phyloP scores from a whole-genome alignment of 2,888 invertebrate genomes.

The Phorcus lineatus region DNA sequence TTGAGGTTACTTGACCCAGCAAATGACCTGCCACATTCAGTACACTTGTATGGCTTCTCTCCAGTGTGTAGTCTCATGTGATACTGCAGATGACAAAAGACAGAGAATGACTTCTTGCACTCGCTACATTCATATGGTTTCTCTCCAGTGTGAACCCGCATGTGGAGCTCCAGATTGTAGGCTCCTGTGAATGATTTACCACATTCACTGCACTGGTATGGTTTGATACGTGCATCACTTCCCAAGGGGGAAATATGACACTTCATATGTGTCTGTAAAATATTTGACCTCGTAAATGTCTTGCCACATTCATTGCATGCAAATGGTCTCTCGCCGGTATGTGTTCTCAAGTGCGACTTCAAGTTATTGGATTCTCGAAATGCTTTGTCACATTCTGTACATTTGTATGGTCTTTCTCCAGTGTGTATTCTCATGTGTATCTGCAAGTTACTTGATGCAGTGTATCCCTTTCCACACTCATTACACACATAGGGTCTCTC shows the following conservation, averaged over 20 bases:
- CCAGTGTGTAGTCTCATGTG: conserved; percentile 28
- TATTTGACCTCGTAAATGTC: too few relatives aligned
- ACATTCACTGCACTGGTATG: neutral
- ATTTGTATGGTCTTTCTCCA: conserved; percentile 21
- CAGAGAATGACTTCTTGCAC: conserved; percentile 25
- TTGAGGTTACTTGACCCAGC: conserved; percentile 5
- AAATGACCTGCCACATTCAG: conserved; percentile 16
- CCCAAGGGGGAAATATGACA: neutral
- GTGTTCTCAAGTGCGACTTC: too few relatives aligned
- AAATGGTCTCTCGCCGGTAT: too few relatives aligned
- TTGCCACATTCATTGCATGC: too few relatives aligned
- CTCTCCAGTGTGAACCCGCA: conserved; percentile 17
- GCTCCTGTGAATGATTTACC: neutral
- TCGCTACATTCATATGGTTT: neutral
- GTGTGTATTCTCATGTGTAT: conserved; percentile 22
- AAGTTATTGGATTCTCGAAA: conserved; percentile 14
- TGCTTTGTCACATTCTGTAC: conserved; percentile 6
- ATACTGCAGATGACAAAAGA: conserved; percentile 1
- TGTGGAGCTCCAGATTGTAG: neutral
- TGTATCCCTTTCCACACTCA: conserved; percentile 22
- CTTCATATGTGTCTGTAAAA: neutral
- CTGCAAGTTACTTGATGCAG: conserved; percentile 16
- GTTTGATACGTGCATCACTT: neutral
- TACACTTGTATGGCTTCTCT: conserved; percentile 23
- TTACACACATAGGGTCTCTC: conserved; percentile 19